Evolutionary conservation across 2,888 invertebrate genomes (phyloP), one percentile per base, ranked within the genome.

Genomic region (Octodonta nipae): DNA sequence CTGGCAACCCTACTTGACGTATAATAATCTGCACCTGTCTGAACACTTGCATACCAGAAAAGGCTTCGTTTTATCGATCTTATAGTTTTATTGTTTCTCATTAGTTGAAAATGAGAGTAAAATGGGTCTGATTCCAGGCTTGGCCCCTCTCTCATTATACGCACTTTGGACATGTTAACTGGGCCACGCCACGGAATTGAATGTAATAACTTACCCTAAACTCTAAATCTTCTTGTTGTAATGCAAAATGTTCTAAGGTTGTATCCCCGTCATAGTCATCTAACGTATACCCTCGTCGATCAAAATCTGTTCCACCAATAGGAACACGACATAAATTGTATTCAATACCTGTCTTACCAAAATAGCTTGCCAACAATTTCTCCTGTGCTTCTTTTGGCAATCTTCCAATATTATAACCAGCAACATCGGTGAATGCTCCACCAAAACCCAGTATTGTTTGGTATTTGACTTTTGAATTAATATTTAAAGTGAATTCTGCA

Each of bases 301-400:
- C 91, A 58, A 89, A 91, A 60, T 92, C 92, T 30, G 75, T 72
- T 4, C 88, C 87, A 2, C 75, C 91, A 38, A 91, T 83, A 0
- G 91, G 82, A 8, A 87, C 71, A 20, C 92, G 69, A 20, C 80
- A 76, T 45, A 89, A 54, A 45, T 73, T 80, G 59, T 87, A 91
- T 22, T 76, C 75, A 36, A 82, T 66, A 6, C 40, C 40, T n/a
- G 28, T 11, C 4, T 32, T 15, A n/a, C 71, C 66, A 48, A 73
- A 84, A 53, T 79, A 84, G 1, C 87, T 73, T 27, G 87, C 84
- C 58, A 63, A 13, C 6, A 43, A 16, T 5, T 27, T 31, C 1
- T 67, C 49, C 50, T 71, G 71, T 3, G 68, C 51, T 1, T 42
- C 51, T 17, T 60, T 51, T 1, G 75, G 70, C 7, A 86, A 60